Percentiles rank a stretch among this genome's conserved stretches.
Evolutionary conservation across 2,888 invertebrate genomes (phyloP).

Genomic region (Rugalucina vietnamica): DNA sequence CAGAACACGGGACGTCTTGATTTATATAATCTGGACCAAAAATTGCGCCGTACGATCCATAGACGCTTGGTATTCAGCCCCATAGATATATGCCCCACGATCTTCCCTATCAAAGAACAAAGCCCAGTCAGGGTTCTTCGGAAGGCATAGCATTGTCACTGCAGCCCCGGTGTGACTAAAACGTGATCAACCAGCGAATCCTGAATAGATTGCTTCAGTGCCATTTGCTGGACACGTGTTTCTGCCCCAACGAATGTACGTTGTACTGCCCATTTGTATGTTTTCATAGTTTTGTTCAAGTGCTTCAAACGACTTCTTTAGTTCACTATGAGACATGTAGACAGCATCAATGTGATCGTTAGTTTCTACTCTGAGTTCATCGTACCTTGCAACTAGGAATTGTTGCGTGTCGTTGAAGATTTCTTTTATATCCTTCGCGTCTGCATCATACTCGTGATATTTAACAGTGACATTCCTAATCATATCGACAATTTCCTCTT

Average conservation of each 20-base stretch:
- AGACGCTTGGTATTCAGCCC: constrained; percentile 27
- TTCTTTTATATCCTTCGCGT: no score
- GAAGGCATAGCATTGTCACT: constrained; percentile 17
- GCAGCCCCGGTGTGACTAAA: constrained; percentile 8
- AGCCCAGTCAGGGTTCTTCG: constrained; percentile 14
- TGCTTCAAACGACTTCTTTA: no score
- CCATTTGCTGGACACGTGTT: constrained; percentile 10
- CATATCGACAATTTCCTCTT: no score
- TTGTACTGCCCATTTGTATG: no score
- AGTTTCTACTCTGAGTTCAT: no score
- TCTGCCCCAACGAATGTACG: constrained; percentile 28
- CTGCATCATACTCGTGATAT: no score
- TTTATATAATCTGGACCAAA: neutral
- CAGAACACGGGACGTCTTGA: constrained; percentile 30
- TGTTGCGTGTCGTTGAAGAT: no score
- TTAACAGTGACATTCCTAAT: no score
- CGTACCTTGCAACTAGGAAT: no score
- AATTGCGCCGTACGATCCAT: neutral
- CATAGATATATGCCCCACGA: neutral
- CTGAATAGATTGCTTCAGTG: neutral
- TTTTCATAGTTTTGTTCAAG: no score
- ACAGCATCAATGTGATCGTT: no score
- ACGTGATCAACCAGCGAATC: constrained; percentile 21
- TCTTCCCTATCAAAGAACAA: neutral
- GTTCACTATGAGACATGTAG: no score